phyloP scores from a whole-genome alignment of 2,797 vertebrate species.

The Steatocranus sp. region DNA sequence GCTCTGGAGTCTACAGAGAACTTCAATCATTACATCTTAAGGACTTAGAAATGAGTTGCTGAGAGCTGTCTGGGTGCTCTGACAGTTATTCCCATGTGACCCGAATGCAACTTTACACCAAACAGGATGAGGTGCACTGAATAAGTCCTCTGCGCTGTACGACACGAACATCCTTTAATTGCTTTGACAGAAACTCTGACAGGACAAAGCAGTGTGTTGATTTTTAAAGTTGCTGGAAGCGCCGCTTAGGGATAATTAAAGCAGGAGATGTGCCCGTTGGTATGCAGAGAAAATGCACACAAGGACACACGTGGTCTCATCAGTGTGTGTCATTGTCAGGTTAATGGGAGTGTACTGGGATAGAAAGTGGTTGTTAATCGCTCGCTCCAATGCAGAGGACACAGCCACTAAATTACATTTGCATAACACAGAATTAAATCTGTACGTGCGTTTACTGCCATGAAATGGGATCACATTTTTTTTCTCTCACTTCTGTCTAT shows the following conservation, averaged over 20 bases:
- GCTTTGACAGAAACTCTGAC: background rate
- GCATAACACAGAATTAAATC: slow-evolving; percentile 49
- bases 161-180: background rate
- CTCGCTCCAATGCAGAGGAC: slow-evolving; percentile 21
- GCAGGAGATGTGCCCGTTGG: background rate
- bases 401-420: slow-evolving; percentile 56
- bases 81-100: slow-evolving; percentile 23
- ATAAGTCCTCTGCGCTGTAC: background rate
- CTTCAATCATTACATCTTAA: slow-evolving; percentile 32
- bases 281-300: background rate
- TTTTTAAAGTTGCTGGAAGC: background rate
- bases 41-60: slow-evolving; percentile 23
- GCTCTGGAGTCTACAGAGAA: background rate
- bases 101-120: background rate
- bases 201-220: background rate
- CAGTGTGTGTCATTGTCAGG: slow-evolving; percentile 12
- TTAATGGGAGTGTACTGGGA: slow-evolving; percentile 28
- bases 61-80: slow-evolving; percentile 13
- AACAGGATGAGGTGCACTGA: background rate
- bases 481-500: background rate
- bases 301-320: background rate
- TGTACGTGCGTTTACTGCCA: slow-evolving; percentile 15
- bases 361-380: slow-evolving; percentile 34
- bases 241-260: slow-evolving; percentile 29
- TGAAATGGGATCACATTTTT: background rate